Conservation (phyloP, 2,113 vertebrate genomes). For the Crotalus helleri region DNA sequence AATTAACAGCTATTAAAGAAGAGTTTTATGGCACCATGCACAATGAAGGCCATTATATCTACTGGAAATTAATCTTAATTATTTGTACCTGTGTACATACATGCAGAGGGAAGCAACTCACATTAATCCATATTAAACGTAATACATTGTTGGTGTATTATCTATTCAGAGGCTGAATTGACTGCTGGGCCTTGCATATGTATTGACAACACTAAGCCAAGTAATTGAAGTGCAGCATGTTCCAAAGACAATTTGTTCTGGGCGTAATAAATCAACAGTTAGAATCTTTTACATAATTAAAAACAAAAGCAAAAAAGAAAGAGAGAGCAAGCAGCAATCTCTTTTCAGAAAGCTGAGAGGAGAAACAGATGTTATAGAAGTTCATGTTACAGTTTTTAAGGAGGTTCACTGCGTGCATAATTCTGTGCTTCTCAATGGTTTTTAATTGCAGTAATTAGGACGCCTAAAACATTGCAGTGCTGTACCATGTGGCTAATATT, state of each 20-base stretch:
- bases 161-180: slow-evolving; percentile 80
- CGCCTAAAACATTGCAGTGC: slow-evolving; percentile 51
- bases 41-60: slow-evolving; percentile 77
- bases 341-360: slow-evolving; percentile 49
- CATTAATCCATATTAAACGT: slow-evolving; percentile 92
- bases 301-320: slow-evolving; percentile 52
- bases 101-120: slow-evolving; percentile 76
- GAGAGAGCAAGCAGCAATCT: slow-evolving; percentile 61
- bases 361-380: slow-evolving; percentile 52
- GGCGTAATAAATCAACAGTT: slow-evolving; percentile 55
- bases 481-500: slow-evolving; percentile 50
- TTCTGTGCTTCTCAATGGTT: slow-evolving; percentile 57
- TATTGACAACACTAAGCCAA: slow-evolving; percentile 61
- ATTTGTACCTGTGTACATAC: slow-evolving; percentile 79
- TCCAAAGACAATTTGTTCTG: slow-evolving; percentile 67
- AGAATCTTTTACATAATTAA: slow-evolving; percentile 58
- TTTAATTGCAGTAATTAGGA: slow-evolving; percentile 61
- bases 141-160: slow-evolving; percentile 69
- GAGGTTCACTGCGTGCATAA: slow-evolving; percentile 51
- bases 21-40: slow-evolving; percentile 77
- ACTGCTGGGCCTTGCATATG: slow-evolving; percentile 68
- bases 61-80: slow-evolving; percentile 90
- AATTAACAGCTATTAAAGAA: slow-evolving; percentile 82
- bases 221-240: slow-evolving; percentile 55
- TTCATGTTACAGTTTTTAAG: slow-evolving; percentile 56